Conservation (phyloP, 92 coral and sea anemone genomes). For the Nematostella vectensis region DNA sequence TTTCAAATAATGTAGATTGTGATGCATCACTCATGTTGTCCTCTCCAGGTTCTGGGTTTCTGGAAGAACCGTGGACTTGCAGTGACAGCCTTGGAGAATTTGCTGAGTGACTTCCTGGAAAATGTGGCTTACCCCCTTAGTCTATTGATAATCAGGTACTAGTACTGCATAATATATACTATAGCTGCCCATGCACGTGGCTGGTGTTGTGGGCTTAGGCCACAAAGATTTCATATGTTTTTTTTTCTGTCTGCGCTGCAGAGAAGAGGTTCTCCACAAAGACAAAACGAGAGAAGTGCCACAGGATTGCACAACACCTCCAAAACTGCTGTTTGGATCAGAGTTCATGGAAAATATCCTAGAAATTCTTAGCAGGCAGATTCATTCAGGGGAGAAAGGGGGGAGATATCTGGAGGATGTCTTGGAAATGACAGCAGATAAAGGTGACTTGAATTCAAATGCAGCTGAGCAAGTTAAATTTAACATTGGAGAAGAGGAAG, state of each 20-base stretch:
- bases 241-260: too few relatives aligned
- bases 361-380: conserved; percentile 27
- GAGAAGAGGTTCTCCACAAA: too few relatives aligned
- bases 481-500: conserved; percentile 19
- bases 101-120: conserved; percentile 46
- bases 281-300: too few relatives aligned
- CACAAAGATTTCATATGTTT: too few relatives aligned
- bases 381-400: conserved; percentile 26
- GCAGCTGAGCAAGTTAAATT: conserved; percentile 1
- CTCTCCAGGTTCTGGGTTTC: conserved; percentile 58
- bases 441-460: neutral
- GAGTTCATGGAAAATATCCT: conserved; percentile 41
- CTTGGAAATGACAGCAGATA: conserved; percentile 7
- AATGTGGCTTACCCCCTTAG: conserved; percentile 71
- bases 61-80: conserved; percentile 60
- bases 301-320: too few relatives aligned
- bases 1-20: too few relatives aligned
- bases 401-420: conserved; percentile 48
- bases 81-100: conserved; percentile 41
- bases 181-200: too few relatives aligned
- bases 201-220: too few relatives aligned
- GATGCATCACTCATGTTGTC: too few relatives aligned
- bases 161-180: too few relatives aligned
- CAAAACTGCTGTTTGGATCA: conserved; percentile 39
- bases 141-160: conserved; percentile 67